A percentile compares a stretch with the other conserved stretches of the same genome.
These are phyloP conservation scores for Carassius auratus DNA, from an alignment of 2,113 vertebrate species.

Conservation along the genomic window DNA sequence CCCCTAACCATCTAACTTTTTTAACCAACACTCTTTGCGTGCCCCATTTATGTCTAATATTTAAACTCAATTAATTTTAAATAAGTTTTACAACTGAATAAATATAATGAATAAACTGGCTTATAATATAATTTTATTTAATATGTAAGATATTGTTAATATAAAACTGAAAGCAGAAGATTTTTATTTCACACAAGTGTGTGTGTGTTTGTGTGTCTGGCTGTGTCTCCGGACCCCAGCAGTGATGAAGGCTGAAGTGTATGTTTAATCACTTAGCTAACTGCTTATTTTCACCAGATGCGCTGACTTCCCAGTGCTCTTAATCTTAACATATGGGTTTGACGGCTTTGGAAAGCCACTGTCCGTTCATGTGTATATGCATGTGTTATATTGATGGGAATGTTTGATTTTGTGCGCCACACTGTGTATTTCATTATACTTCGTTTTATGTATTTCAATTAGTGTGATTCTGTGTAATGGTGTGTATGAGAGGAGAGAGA, in stretches of 20 bases:
- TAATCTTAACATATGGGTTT: constrained; percentile 62
- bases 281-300: constrained; percentile 76
- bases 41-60: constrained; percentile 9
- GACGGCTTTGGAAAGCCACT: constrained; percentile 8
- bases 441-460: constrained; percentile 5
- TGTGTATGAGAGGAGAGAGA: neutral
- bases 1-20: neutral
- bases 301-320: constrained; percentile 67
- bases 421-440: neutral
- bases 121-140: neutral
- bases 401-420: constrained; percentile 25
- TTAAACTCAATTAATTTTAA: neutral
- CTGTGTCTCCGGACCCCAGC: constrained; percentile 68
- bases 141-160: neutral
- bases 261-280: constrained; percentile 82
- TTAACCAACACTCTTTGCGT: neutral
- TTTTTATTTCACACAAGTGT: constrained; percentile 2
- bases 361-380: constrained; percentile 28
- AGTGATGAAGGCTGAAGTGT: constrained; percentile 71
- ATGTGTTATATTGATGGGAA: neutral
- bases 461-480: constrained; percentile 15
- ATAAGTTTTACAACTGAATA: neutral
- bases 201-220: constrained; percentile 59
- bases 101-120: neutral
- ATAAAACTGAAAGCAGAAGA: too few relatives aligned